phyloP scores from a whole-genome alignment of 1,140 invertebrate genomes.

The Drosophila insularis region DNA sequence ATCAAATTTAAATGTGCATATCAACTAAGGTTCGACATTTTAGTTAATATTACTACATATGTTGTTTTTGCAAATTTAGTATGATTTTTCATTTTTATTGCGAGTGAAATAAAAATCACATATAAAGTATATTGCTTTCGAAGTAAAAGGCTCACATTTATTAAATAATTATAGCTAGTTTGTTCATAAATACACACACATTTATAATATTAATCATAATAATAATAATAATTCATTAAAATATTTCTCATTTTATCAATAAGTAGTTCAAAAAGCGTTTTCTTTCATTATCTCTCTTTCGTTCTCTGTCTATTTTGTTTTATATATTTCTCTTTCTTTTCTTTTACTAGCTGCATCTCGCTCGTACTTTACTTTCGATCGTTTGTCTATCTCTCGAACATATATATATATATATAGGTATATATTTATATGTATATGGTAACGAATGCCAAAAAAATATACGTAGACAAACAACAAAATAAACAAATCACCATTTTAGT shows the following conservation, averaged over 20 bases:
- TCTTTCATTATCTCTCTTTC: conserved; percentile 25
- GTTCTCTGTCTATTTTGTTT: conserved; percentile 27
- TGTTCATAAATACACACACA: conserved; percentile 75
- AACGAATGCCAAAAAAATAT: not conserved
- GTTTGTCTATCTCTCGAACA: not conserved
- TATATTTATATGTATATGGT: not conserved
- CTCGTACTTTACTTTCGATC: no score
- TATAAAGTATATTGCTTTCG: conserved; percentile 40
- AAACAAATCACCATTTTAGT: conserved; percentile 64
- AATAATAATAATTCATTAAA: conserved; percentile 65
- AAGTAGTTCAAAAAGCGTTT: conserved; percentile 69
- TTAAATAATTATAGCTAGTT: conserved; percentile 70
- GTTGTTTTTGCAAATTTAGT: no score
- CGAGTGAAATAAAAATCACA: no score
- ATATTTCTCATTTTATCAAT: conserved; percentile 61
- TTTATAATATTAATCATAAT: conserved; percentile 65
- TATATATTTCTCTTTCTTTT: conserved; percentile 15
- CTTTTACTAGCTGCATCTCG: conserved; percentile 12
- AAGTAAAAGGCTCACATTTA: conserved; percentile 79
- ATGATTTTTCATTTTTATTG: no score
- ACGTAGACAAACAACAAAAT: conserved; percentile 31
- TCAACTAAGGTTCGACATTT: no score
- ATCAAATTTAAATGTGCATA: no score
- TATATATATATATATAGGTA: not conserved
- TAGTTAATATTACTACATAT: no score